Base-by-base conservation (phyloP, 2,113 vertebrate genomes). In the Erpornis zantholeuca region DNA sequence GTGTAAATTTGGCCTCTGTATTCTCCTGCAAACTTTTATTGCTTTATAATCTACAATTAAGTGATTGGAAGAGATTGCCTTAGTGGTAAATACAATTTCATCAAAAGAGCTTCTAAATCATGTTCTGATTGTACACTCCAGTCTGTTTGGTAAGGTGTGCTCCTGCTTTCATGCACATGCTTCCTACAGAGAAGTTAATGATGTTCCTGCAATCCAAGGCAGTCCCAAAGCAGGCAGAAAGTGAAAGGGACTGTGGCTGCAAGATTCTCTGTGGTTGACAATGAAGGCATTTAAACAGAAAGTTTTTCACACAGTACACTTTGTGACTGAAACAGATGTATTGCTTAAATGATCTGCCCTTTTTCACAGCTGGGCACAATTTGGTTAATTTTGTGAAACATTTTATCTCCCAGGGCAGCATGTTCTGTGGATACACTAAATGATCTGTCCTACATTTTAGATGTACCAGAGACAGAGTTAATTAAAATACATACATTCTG, bases 401-500 rank as follows among this genome's bases (percentile, higher is more conserved):
- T 50, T 87, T 31, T 63, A 27, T 77, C 71, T 88, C 66, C 64
- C 59, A 75, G 90, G 83, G 86, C 92, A 91, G 57, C 9, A 4
- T 63, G 91, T 91, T 84, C 78, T 72, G 42, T 72, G 50, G 57
- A 79, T 60, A 36, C 56, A 60, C 38, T 92, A 92, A 95, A 88
- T 91, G 45, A 82, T 91, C 54, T 96, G 86, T 69, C 73, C 70
- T 77, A 82, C 61, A 33, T 94, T 92, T 95, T 31, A 84, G 88
- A 79, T 59, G 28, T 83, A 69, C 63, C 75, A 75, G 83, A 91
- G 40, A 3, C 60, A 56, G 5, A 15, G 60, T 85, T 87, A 88
- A 95, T 94, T 91, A 92, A 96, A 96, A 77, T 60, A 20, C 42
- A 84, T 90, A 35, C 21, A 23, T 94, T 94, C 70, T 95, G 50